These are phyloP conservation scores for Athene cunicularia DNA, from an alignment of 2,113 vertebrate species.

Conservation along the genomic window DNA sequence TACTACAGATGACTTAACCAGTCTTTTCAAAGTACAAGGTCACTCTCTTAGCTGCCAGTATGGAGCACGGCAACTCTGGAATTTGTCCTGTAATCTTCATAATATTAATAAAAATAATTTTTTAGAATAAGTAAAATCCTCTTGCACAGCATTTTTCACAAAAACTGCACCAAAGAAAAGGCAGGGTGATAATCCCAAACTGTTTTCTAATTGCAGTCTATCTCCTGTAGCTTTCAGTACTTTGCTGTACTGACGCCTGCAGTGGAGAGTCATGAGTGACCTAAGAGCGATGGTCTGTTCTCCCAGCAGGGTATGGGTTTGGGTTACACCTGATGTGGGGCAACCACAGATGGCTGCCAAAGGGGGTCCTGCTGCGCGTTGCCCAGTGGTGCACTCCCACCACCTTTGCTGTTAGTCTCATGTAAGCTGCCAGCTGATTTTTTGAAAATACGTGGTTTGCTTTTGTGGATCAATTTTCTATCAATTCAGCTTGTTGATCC, in stretches of 20 bases:
- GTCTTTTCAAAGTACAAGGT: neutral
- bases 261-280: neutral
- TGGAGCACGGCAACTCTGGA: neutral
- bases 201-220: fast-evolving
- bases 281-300: fast-evolving
- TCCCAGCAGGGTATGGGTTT: neutral
- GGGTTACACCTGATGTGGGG: fast-evolving
- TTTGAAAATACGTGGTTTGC: neutral
- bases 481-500: neutral
- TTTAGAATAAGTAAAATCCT: neutral
- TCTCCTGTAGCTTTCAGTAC: neutral
- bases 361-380: neutral
- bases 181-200: neutral
- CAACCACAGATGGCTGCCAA: neutral
- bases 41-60: neutral
- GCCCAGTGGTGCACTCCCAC: fast-evolving
- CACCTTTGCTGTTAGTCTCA: neutral
- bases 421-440: neutral
- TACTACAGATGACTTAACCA: neutral
- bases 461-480: neutral
- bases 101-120: neutral
- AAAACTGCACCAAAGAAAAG: neutral
- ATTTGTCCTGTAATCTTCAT: neutral
- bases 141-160: neutral
- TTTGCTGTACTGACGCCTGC: neutral